Evolutionary conservation across 2,113 vertebrate genomes (phyloP).

Genomic region (Hemibagrus wyckioides): DNA sequence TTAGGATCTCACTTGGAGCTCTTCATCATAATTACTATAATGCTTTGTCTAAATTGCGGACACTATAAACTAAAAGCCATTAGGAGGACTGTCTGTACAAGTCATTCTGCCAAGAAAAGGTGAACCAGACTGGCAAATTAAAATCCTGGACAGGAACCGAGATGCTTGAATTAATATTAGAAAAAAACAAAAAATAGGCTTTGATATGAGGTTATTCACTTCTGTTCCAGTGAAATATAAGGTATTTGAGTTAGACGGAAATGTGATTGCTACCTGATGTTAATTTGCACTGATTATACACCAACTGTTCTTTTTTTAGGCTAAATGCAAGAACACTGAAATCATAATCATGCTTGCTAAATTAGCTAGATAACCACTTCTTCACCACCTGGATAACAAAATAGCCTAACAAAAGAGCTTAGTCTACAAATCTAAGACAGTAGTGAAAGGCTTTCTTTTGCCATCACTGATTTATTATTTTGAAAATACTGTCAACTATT

Average conservation of each 20-base stretch:
- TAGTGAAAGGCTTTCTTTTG: not conserved
- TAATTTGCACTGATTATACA: not conserved
- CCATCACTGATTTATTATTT: not conserved
- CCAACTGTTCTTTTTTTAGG: not conserved
- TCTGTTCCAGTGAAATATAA: not conserved
- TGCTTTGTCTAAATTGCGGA: slow-evolving; percentile 60
- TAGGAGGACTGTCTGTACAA: slow-evolving; percentile 41
- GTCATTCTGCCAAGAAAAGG: not conserved
- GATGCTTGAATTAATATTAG: not conserved
- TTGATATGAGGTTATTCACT: not conserved
- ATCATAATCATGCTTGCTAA: not conserved
- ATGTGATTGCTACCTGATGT: not conserved
- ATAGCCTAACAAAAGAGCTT: not conserved
- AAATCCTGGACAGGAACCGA: not conserved
- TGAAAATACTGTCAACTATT: not conserved
- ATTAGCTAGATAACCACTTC: not conserved
- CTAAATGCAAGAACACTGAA: not conserved
- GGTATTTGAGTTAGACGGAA: not conserved
- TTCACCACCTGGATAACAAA: not conserved
- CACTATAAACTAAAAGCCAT: slow-evolving; percentile 61
- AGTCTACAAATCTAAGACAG: not conserved
- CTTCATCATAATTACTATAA: slow-evolving; percentile 59
- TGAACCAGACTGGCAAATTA: not conserved
- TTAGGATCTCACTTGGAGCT: slow-evolving; percentile 57
- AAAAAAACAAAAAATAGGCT: not conserved